Percentiles rank a stretch among this genome's conserved stretches.
phyloP scores from a whole-genome alignment of 2,797 vertebrate genomes.

The Kryptolebias ocellatus region DNA sequence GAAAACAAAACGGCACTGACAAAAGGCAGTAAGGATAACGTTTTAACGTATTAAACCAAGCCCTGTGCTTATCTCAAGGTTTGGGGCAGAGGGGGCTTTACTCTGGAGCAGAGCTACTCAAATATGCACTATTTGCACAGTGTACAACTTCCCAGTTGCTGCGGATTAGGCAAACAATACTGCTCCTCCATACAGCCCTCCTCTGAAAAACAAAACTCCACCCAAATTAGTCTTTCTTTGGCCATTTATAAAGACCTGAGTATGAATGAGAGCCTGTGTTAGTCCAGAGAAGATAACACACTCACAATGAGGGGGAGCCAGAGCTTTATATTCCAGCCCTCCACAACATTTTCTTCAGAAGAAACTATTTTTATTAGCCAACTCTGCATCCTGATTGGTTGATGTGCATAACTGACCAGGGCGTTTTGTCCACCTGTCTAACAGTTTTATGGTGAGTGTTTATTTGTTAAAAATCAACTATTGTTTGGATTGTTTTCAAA shows the following conservation, averaged over 20 bases:
- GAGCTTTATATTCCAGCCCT: slow-evolving; percentile 44
- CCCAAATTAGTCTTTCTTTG: slow-evolving; percentile 82
- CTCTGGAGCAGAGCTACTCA: slow-evolving; percentile 73
- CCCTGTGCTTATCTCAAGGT: slow-evolving; percentile 76
- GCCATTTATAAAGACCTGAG: slow-evolving; percentile 78
- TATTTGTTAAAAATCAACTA: not conserved
- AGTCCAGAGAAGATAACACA: slow-evolving; percentile 75
- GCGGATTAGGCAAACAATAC: slow-evolving; percentile 83
- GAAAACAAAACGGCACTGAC: slow-evolving; percentile 44
- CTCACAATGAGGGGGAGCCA: slow-evolving; percentile 62
- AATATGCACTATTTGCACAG: slow-evolving; percentile 82
- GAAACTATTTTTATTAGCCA: slow-evolving; percentile 52
- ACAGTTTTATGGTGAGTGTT: slow-evolving; percentile 22
- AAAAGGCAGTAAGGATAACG: slow-evolving; percentile 63
- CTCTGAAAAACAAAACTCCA: slow-evolving; percentile 70
- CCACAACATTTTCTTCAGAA: slow-evolving; percentile 47
- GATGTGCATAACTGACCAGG: slow-evolving; percentile 35
- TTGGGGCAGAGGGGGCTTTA: slow-evolving; percentile 78
- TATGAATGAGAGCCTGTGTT: slow-evolving; percentile 81
- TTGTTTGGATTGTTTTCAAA: slow-evolving; percentile 12
- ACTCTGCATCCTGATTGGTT: slow-evolving; percentile 44
- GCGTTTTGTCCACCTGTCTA: slow-evolving; percentile 56
- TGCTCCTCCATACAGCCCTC: slow-evolving; percentile 65
- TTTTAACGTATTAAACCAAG: slow-evolving; percentile 58
- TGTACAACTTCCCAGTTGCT: slow-evolving; percentile 83